Conservation (phyloP, 2,797 vertebrate species). For the Phrynocephalus vlangalii region DNA sequence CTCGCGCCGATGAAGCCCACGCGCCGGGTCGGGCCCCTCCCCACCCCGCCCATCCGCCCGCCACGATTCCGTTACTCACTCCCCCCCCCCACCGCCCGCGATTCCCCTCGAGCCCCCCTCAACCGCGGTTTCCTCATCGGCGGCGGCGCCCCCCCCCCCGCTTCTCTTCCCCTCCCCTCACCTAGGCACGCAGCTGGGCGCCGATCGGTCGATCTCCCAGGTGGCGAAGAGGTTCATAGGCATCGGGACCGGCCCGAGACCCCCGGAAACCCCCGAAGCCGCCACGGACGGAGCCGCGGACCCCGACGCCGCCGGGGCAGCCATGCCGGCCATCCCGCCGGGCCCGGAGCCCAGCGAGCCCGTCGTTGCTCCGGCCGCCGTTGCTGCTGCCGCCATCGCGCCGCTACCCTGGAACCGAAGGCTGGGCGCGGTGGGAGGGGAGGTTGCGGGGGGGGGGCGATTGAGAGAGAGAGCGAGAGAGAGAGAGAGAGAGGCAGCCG, state of each 20-base stretch:
- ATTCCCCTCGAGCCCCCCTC: neutral
- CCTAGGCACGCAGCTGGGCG: slow-evolving; percentile 89
- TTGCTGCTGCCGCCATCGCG: slow-evolving; percentile 20
- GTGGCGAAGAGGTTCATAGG: slow-evolving; percentile 95
- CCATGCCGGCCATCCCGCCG: slow-evolving; percentile 3
- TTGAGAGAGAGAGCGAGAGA: too few species aligned
- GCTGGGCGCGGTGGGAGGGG: slow-evolving; percentile 26
- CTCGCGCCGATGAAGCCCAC: neutral
- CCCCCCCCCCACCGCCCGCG: neutral
- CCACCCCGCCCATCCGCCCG: neutral
- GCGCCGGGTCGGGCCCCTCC: neutral
- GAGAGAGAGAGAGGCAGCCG: neutral
- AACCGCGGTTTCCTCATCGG: too few species aligned
- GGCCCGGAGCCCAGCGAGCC: slow-evolving; percentile 32
- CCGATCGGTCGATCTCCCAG: slow-evolving; percentile 92
- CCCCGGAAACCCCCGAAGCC: slow-evolving; percentile 8
- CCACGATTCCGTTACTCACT: neutral
- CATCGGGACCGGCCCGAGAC: slow-evolving; percentile 77
- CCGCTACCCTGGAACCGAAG: slow-evolving; percentile 23
- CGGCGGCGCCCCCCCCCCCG: too few species aligned
- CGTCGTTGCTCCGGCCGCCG: neutral
- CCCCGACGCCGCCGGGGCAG: neutral
- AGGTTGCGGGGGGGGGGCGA: neutral
- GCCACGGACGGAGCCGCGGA: slow-evolving; percentile 17
- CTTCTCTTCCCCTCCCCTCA: slow-evolving; percentile 59